Conservation (phyloP, 2,797 vertebrate species). For the Enteromius trimaculatus region DNA sequence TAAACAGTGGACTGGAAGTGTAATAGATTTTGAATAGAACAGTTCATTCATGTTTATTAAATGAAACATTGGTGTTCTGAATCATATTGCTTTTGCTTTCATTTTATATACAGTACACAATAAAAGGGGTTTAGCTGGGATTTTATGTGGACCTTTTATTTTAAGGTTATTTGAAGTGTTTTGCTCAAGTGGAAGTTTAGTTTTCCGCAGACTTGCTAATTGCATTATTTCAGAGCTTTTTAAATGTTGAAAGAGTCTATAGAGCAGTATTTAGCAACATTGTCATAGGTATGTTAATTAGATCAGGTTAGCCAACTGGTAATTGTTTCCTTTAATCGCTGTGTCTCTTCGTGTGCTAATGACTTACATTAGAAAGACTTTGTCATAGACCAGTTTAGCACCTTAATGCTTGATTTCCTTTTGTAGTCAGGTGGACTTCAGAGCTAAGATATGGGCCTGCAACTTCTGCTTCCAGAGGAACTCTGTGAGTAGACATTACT, state of each 20-base stretch:
- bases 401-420: constrained; percentile 39
- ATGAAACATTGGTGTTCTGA: neutral
- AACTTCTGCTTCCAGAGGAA: constrained; percentile 99
- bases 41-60: neutral
- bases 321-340: neutral
- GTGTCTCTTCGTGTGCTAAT: neutral
- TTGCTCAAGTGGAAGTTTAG: neutral
- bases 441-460: constrained; percentile 97
- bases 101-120: neutral
- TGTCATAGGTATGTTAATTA: neutral
- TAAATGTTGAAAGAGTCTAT: neutral
- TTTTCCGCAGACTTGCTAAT: constrained; percentile 1
- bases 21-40: neutral
- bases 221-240: constrained; percentile 13
- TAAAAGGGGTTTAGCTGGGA: neutral
- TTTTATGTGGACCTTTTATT: neutral
- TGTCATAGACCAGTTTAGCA: neutral
- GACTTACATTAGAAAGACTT: neutral
- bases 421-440: constrained; percentile 93
- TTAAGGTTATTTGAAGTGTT: neutral
- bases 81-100: neutral
- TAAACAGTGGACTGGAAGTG: neutral
- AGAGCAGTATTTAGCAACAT: neutral
- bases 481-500: constrained; percentile 79
- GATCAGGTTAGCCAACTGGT: neutral